Evolutionary conservation across 2,113 vertebrate genomes (phyloP).

Genomic region (Daboia siamensis): DNA sequence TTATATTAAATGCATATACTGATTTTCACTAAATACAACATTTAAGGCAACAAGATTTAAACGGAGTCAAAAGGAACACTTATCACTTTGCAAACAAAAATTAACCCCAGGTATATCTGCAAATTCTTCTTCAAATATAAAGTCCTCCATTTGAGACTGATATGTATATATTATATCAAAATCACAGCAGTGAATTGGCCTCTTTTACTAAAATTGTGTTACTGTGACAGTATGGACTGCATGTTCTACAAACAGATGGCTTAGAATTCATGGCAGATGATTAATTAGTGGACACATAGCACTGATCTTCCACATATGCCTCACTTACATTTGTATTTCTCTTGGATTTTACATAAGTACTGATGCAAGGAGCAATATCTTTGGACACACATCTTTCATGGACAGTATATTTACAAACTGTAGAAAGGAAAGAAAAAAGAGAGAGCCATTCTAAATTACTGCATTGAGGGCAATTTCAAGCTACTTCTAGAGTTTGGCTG

Average conservation of each 20-base stretch:
- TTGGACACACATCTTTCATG: conserved; percentile 92
- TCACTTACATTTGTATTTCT: conserved; percentile 81
- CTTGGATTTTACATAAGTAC: conserved; percentile 88
- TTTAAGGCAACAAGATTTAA: not conserved
- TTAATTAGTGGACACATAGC: not conserved
- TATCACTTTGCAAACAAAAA: not conserved
- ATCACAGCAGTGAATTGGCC: not conserved
- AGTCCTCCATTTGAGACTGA: not conserved
- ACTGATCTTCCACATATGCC: accelerated
- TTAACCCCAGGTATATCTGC: not conserved
- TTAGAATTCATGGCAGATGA: not conserved
- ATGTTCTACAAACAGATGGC: not conserved
- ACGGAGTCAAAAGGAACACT: not conserved
- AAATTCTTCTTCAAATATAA: not conserved
- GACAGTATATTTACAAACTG: conserved; percentile 95
- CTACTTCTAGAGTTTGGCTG: not conserved
- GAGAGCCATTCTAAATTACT: not conserved
- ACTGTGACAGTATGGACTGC: not conserved
- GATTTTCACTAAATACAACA: not conserved
- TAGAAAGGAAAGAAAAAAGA: conserved; percentile 17
- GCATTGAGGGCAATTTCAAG: not conserved
- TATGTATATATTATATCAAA: not conserved
- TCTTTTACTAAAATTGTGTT: not conserved
- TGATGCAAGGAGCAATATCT: conserved; percentile 89
- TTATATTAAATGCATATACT: not conserved